Evolutionary conservation across 2,797 vertebrate species (phyloP).

Genomic region (Periophthalmus magnuspinnatus): DNA sequence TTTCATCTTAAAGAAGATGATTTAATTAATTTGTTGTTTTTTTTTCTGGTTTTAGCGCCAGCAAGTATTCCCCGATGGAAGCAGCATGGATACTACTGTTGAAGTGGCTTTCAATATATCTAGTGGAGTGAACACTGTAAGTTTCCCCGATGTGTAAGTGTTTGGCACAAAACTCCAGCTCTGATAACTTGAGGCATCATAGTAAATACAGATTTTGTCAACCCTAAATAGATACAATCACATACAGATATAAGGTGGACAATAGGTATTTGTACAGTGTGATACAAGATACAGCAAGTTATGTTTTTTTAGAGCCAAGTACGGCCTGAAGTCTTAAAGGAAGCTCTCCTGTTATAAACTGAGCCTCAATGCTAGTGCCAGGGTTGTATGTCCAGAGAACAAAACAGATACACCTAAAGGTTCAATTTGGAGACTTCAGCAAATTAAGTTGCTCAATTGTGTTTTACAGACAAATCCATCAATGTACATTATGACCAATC

Average conservation of each 20-base stretch:
- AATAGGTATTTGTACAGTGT: not conserved
- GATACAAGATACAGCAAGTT: too few relatives aligned
- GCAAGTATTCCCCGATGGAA: slow-evolving; percentile 74
- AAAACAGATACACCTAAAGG: slow-evolving; percentile 10
- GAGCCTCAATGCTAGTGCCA: not conserved
- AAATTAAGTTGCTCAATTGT: not conserved
- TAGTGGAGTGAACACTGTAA: slow-evolving; percentile 61
- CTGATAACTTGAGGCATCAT: not conserved
- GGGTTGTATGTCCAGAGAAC: not conserved
- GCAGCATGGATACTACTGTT: slow-evolving; percentile 62
- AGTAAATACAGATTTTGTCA: not conserved
- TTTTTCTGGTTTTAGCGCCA: slow-evolving; percentile 64
- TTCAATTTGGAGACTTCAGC: not conserved
- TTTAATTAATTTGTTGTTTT: too few relatives aligned
- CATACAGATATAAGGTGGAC: not conserved
- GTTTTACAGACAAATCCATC: slow-evolving; percentile 44
- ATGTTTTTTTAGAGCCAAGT: not conserved
- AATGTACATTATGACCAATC: slow-evolving; percentile 60
- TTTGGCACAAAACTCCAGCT: not conserved
- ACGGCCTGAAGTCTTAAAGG: not conserved
- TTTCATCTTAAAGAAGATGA: too few relatives aligned
- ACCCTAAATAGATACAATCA: not conserved
- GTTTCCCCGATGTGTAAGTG: slow-evolving; percentile 16
- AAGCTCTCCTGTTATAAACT: not conserved
- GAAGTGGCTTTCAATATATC: slow-evolving; percentile 49